Percentiles rank a stretch among this genome's conserved stretches.
phyloP scores from a whole-genome alignment of 2,113 vertebrate genomes.

The Calidris pugnax region DNA sequence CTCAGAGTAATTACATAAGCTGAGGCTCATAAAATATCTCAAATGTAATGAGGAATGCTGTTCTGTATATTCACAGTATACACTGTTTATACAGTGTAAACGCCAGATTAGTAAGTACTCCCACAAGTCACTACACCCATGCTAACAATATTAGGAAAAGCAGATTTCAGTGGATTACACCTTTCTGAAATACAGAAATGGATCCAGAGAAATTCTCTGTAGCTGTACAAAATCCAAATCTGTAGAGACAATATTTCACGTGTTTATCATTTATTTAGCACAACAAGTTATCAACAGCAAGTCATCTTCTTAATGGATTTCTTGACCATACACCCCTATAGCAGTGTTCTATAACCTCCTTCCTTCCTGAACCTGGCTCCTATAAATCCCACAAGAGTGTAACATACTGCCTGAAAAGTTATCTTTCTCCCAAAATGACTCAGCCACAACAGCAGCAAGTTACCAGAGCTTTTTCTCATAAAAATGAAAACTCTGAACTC shows the following conservation, averaged over 20 bases:
- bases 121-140: background rate
- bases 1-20: background rate
- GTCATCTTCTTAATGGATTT: background rate
- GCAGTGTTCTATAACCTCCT: background rate
- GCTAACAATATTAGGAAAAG: background rate
- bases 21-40: background rate
- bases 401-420: background rate
- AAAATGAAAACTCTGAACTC: background rate
- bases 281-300: too few species aligned
- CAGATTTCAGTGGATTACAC: background rate
- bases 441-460: background rate
- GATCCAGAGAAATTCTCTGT: background rate
- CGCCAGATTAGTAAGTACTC: background rate
- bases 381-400: background rate
- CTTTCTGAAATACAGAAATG: background rate
- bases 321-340: accelerated
- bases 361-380: accelerated
- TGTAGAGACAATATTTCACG: background rate
- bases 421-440: background rate
- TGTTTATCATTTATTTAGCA: accelerated
- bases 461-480: background rate
- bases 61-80: background rate
- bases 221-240: background rate
- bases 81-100: background rate
- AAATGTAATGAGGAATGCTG: background rate